These are phyloP conservation scores for Kryptolebias ocellatus DNA, from an alignment of 2,797 vertebrate genomes.

Conservation along the genomic window DNA sequence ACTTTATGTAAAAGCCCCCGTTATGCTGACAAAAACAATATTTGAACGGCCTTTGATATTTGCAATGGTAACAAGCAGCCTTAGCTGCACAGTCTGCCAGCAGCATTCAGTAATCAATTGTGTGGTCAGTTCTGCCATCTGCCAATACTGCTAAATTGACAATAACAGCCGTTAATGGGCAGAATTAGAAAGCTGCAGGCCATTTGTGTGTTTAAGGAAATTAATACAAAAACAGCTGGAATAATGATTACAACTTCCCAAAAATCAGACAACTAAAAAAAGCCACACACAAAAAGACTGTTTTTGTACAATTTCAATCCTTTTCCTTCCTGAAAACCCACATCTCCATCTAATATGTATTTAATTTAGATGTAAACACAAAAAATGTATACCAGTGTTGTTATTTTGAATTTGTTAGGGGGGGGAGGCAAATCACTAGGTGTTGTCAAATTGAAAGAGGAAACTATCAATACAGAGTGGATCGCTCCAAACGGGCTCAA, in stretches of 20 bases:
- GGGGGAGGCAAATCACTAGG: too few species aligned
- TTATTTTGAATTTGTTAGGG: too few species aligned
- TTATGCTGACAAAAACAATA: conserved; percentile 14
- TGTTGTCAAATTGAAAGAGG: too few species aligned
- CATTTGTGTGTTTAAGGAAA: conserved; percentile 37
- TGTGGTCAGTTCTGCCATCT: conserved; percentile 33
- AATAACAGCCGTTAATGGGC: conserved; percentile 43
- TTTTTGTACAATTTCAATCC: too few species aligned
- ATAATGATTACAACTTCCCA: not conserved
- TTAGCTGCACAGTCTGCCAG: not conserved
- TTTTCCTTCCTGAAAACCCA: too few species aligned
- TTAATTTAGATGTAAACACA: too few species aligned
- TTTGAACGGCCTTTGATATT: conserved; percentile 6
- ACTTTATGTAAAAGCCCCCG: conserved; percentile 14
- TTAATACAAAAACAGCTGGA: conserved; percentile 22
- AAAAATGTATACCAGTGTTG: too few species aligned
- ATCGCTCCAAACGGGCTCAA: not conserved
- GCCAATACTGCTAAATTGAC: conserved; percentile 46
- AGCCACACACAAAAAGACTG: too few species aligned
- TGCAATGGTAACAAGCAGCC: conserved; percentile 4
- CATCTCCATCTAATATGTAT: too few species aligned
- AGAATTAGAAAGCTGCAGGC: conserved; percentile 28
- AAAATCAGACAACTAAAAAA: too few species aligned
- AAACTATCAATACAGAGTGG: too few species aligned
- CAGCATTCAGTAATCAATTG: conserved; percentile 30